Evolutionary conservation across 1,140 invertebrate genomes (phyloP).

Genomic region (Pseudachorutes palmiensis): DNA sequence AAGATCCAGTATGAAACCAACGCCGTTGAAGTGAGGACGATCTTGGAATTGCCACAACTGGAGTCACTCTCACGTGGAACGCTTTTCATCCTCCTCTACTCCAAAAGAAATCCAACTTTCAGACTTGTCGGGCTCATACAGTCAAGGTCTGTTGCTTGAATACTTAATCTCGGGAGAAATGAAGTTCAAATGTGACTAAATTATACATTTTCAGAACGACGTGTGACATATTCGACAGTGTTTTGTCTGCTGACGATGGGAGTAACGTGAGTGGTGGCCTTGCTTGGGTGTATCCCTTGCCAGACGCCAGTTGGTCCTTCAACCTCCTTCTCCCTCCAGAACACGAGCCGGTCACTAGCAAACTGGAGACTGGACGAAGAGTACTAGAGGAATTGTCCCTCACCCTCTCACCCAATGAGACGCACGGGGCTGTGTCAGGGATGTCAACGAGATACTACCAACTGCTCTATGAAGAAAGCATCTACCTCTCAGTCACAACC

Average conservation of each 20-base stretch:
- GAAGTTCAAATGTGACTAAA: constrained; percentile 1
- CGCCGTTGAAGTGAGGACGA: constrained; percentile 31
- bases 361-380: constrained; percentile 36
- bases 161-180: neutral
- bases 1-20: constrained; percentile 41
- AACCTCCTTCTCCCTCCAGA: constrained; percentile 52
- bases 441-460: constrained; percentile 62
- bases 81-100: constrained; percentile 52
- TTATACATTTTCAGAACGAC: constrained; percentile 58
- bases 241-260: constrained; percentile 37
- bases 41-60: constrained; percentile 33
- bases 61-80: constrained; percentile 29
- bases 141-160: constrained; percentile 21
- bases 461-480: constrained; percentile 66
- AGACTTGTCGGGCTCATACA: constrained; percentile 36
- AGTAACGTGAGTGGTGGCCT: constrained; percentile 51
- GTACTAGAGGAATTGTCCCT: constrained; percentile 34
- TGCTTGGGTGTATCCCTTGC: constrained; percentile 69
- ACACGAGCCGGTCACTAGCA: constrained; percentile 26
- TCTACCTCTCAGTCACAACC: constrained; percentile 57
- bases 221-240: constrained; percentile 68
- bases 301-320: constrained; percentile 62
- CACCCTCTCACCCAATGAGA: constrained; percentile 29
- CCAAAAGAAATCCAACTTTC: constrained; percentile 52
- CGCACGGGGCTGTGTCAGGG: constrained; percentile 42